Base-by-base conservation (phyloP, 2,797 vertebrate genomes). In the Rhyacichthys aspro region DNA sequence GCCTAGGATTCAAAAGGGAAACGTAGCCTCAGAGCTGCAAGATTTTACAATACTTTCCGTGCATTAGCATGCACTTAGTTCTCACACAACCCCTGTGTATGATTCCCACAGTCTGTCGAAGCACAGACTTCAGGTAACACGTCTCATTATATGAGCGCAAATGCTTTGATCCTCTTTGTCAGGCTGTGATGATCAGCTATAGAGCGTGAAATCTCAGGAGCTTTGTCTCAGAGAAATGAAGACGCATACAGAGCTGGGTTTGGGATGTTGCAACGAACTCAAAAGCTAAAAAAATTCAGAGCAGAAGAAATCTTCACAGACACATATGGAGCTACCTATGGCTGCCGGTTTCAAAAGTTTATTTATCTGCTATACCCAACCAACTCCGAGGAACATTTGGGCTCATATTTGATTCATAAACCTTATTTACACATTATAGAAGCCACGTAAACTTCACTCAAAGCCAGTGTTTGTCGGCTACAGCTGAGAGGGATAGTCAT, bases 61-160 rank as follows among this genome's bases (percentile, higher is more conserved):
- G 63, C 75, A 90, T 89, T 82, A 82, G 82, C 71, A 85, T 87
- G 82, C 80, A 70, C 77, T 82, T 77, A 82, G 77, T 66, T 84
- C 65, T 59, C 81, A 63, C 59, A 62, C 64, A 81, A 59, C 74
- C 72, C 69, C 63, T 42, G 78, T 61, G 79, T 70, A 69, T 67
- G 69, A 78, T 77, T 82, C 77, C 83, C 74, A 76, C 66, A 72
- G 78, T 72, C 68, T 86, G 74, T 76, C 61, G 65, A 59, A 84
- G 71, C 53, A 9, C 63, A 64, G 78, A 82, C 78, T 85, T 78
- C 84, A 85, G 83, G 84, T 87, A 85, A 79, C 77, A 63, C 70
- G 54, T 82, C 75, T 74, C 68, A 70, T 85, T 81, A 68, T 78
- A 59, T 52, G 69, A 81, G 76, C 28, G 64, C 63, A 68, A 72